Evolutionary conservation across 2,113 vertebrate species (phyloP), one percentile per base, ranked within the genome.

Genomic region (Pheucticus melanocephalus): DNA sequence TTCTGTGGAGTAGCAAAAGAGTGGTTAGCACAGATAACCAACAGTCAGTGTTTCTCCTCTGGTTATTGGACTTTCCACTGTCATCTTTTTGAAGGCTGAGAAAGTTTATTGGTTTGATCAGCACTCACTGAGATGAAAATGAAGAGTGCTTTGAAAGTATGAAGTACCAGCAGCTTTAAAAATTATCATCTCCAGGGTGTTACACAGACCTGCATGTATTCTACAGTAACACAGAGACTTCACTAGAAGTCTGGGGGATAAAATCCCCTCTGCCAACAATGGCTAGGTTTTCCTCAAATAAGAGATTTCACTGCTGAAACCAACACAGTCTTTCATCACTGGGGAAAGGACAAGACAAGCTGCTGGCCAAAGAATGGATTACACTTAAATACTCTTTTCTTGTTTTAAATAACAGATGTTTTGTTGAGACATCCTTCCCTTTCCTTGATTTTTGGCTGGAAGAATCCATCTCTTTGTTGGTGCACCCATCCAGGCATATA

Each of bases 101-200:
- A 59, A 76, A 63, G 60, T 95, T 95, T 94, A 92, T 88, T 93
- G 90, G 72, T 39, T 84, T 88, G 81, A 92, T 94, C 88, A 93
- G 73, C 77, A 68, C 86, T 66, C 77, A 96, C 69, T 63, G 82
- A 87, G 90, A 96, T 57, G 92, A 96, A 94, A 96, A 96, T 71
- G 80, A 93, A 90, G 80, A 94, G 45, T 1, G 3, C 76, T 96
- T 93, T 92, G 90, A 81, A 95, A 90, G 76, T 22, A 56, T 3
- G 10, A 84, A 76, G 82, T 61, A 78, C 90, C 56, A 90, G 79
- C 82, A 72, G 88, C 50, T 94, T 92, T 68, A 59, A 83, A 92
- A 93, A 96, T 94, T 82, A 87, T 44, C 44, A 72, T 82, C 88
- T 83, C 81, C 69, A 53, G 72, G 86, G 82, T 78, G 76, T 79